Percentiles rank a stretch among this genome's conserved stretches.
phyloP scores from a whole-genome alignment of 1,140 invertebrate species.

The Ridgeia piscesae region DNA sequence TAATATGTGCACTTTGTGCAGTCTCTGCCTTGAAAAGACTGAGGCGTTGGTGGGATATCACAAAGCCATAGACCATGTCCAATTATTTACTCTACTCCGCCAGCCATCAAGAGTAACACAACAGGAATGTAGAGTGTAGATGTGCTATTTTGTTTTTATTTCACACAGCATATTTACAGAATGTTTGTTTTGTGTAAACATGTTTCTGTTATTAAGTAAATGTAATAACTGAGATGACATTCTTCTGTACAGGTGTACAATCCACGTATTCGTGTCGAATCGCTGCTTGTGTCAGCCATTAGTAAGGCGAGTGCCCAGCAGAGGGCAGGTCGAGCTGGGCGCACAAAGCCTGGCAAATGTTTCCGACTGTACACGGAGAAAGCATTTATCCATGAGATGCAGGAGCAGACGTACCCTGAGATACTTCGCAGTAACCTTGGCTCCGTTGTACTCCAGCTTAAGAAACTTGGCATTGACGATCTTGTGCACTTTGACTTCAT shows the following conservation, averaged over 20 bases:
- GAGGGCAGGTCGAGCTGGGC: constrained; percentile 92
- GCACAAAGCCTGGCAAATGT: constrained; percentile 96
- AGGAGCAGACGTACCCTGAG: constrained; percentile 99
- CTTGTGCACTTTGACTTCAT: constrained; percentile 99
- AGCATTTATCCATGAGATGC: constrained; percentile 98
- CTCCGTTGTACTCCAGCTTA: constrained; percentile 95
- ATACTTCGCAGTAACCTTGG: constrained; percentile 96
- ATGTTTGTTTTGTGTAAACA: too few relatives aligned
- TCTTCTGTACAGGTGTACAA: constrained; percentile 85
- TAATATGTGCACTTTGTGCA: too few relatives aligned
- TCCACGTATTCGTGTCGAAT: constrained; percentile 95
- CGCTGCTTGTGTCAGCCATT: constrained; percentile 94
- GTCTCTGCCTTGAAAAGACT: too few relatives aligned
- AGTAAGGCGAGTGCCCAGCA: constrained; percentile 99
- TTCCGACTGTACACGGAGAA: constrained; percentile 98
- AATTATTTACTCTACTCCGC: too few relatives aligned
- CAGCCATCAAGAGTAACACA: too few relatives aligned
- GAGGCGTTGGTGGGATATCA: too few relatives aligned
- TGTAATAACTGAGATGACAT: not conserved
- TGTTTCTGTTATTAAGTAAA: too few relatives aligned
- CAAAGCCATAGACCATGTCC: too few relatives aligned
- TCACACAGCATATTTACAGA: too few relatives aligned
- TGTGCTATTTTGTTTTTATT: too few relatives aligned
- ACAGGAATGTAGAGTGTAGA: too few relatives aligned
- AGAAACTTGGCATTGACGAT: constrained; percentile 99